phyloP scores from a whole-genome alignment of 2,113 vertebrate genomes.

The Prinia subflava region DNA sequence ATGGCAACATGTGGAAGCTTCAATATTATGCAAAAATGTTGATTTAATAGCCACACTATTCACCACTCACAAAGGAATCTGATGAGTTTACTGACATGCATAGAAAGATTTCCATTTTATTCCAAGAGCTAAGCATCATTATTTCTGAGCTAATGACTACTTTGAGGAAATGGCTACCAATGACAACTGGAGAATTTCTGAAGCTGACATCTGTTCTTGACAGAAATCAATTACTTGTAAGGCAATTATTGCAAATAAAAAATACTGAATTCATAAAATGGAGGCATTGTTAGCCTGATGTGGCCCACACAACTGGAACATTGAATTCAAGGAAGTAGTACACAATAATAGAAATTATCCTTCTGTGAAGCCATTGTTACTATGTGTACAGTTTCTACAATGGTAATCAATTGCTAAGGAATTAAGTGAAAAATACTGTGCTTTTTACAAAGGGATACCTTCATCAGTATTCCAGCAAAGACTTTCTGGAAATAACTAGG shows the following conservation, averaged over 20 bases:
- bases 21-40: not conserved
- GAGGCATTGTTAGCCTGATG: not conserved
- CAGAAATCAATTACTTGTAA: not conserved
- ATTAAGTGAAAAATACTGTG: not conserved
- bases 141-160: not conserved
- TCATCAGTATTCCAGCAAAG: not conserved
- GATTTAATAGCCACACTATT: not conserved
- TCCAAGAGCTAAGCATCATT: not conserved
- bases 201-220: not conserved
- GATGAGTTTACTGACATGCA: not conserved
- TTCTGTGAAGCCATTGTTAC: not conserved
- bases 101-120: not conserved
- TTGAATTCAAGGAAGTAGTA: not conserved
- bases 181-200: not conserved
- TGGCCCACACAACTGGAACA: not conserved
- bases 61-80: not conserved
- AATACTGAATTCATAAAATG: not conserved
- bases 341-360: not conserved
- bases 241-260: not conserved
- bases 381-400: not conserved
- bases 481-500: not conserved
- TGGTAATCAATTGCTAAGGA: not conserved
- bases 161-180: not conserved
- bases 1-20: not conserved
- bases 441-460: not conserved